These are phyloP conservation scores for Neodontobutis hainanensis DNA, from an alignment of 2,113 vertebrate species.

Conservation along the genomic window DNA sequence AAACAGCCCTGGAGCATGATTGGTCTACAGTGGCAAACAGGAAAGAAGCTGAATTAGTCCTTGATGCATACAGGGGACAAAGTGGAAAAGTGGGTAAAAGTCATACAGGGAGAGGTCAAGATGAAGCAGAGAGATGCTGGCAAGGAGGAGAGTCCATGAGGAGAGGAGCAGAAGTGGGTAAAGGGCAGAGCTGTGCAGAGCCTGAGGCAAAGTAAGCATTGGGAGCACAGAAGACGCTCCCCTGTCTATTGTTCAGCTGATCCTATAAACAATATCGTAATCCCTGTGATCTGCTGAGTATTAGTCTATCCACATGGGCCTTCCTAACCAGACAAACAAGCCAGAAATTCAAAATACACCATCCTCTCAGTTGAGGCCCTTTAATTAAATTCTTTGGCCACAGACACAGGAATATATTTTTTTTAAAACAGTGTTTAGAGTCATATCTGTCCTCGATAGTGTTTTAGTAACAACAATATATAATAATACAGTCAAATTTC, in stretches of 20 bases:
- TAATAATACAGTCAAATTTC: background rate
- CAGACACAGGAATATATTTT: background rate
- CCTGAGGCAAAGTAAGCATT: conserved; percentile 59
- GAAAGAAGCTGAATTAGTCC: conserved; percentile 54
- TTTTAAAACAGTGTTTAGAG: too few species aligned
- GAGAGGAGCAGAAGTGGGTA: conserved; percentile 29
- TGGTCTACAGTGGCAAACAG: conserved; percentile 54
- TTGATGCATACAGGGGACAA: conserved; percentile 33
- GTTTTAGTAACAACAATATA: background rate
- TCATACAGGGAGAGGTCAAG: conserved; percentile 39
- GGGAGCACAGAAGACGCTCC: conserved; percentile 52
- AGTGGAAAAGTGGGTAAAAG: conserved; percentile 40
- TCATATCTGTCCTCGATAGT: background rate
- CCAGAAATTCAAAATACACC: conserved; percentile 26
- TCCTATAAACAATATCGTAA: conserved; percentile 71
- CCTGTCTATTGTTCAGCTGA: conserved; percentile 72
- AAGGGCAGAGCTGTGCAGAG: conserved; percentile 35
- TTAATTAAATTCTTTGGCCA: conserved; percentile 10
- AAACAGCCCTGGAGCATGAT: conserved; percentile 52
- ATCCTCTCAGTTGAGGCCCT: conserved; percentile 10
- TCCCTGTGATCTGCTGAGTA: conserved; percentile 59
- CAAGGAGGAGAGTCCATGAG: conserved; percentile 13
- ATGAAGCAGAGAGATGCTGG: conserved; percentile 25
- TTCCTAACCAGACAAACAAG: conserved; percentile 34
- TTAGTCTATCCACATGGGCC: conserved; percentile 35